Base-by-base conservation (phyloP, 2,797 vertebrate species). In the Muraenolepis orangiensis region DNA sequence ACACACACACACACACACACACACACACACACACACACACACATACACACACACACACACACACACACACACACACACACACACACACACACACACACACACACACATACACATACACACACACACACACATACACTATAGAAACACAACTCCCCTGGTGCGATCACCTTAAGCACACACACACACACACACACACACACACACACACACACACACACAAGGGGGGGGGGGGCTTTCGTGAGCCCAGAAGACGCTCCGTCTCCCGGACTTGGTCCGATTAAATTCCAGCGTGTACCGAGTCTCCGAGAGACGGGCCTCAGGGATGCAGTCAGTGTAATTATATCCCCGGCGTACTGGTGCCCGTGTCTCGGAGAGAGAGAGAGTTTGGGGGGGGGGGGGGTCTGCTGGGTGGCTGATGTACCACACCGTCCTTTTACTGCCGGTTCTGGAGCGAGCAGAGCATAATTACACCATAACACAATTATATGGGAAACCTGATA, bases 301-400 rank as follows among this genome's bases (percentile, higher is more conserved):
- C 86, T 84, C 69, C 89, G 89, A 42, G 78, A 86, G 84, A 91
- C 82, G 70, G 76, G 85, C 90, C 87, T 83, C 26, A n/a, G 0
- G 89, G 90, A 88, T 84, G 87, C 81, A 87, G 84, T 84, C 82
- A 86, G 83, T 84, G 90, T 91, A 91, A 91, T 92, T 91, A 91
- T 89, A 91, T 86, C 88, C 79, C 79, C 75, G 87, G 87, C 90
- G 90, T 91, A 90, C 91, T 90, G 90, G 83, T 90, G 84, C 78
- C 82, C 7, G 66, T 61, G 85, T 83, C 80, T 85, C 82, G 81
- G 79, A 88, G 86, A 86, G n/a, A n/a, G n/a, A n/a, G n/a, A n/a
- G n/a, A n/a, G n/a, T n/a, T n/a, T n/a, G n/a, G n/a, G n/a, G n/a
- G n/a, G n/a, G n/a, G n/a, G n/a, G n/a, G 76, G 78, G 82, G 77